Percentiles rank a stretch among this genome's conserved stretches.
These are phyloP conservation scores for Papilio demoleus DNA, from an alignment of 2,888 invertebrate genomes.

Conservation along the genomic window DNA sequence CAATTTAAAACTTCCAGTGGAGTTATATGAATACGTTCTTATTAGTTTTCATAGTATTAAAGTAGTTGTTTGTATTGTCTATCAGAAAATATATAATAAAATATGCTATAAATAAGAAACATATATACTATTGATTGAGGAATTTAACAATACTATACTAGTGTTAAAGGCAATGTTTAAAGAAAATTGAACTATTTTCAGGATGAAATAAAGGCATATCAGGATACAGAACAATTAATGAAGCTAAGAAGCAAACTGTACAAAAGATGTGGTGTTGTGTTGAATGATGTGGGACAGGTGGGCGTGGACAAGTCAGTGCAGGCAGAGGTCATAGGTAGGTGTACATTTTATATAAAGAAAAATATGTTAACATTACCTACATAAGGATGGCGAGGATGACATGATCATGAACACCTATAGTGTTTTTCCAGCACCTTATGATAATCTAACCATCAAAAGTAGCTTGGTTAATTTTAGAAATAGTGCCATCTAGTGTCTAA, in stretches of 20 bases:
- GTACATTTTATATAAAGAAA: not conserved
- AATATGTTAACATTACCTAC: not conserved
- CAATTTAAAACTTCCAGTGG: not conserved
- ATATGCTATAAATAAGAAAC: too few species aligned
- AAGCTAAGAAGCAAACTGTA: constrained; percentile 64
- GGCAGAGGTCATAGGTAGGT: constrained; percentile 51
- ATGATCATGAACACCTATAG: too few species aligned
- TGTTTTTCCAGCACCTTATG: too few species aligned
- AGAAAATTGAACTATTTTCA: constrained; percentile 53
- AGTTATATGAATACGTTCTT: not conserved
- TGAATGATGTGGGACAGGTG: constrained; percentile 64
- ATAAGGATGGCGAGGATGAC: too few species aligned
- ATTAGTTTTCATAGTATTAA: not conserved
- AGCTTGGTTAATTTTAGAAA: not conserved
- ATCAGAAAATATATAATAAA: not conserved
- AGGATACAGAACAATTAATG: constrained; percentile 63
- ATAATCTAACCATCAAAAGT: too few species aligned
- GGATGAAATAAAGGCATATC: constrained; percentile 74
- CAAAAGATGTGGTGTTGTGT: constrained; percentile 67
- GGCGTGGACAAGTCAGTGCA: constrained; percentile 69
- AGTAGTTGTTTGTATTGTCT: not conserved
- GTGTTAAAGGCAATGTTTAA: too few species aligned
- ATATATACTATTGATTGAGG: too few species aligned
- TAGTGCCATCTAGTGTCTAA: constrained; percentile 50
- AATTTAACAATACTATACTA: too few species aligned